Conservation (phyloP, 1,140 invertebrate genomes). For the Microplitis demolitor region DNA sequence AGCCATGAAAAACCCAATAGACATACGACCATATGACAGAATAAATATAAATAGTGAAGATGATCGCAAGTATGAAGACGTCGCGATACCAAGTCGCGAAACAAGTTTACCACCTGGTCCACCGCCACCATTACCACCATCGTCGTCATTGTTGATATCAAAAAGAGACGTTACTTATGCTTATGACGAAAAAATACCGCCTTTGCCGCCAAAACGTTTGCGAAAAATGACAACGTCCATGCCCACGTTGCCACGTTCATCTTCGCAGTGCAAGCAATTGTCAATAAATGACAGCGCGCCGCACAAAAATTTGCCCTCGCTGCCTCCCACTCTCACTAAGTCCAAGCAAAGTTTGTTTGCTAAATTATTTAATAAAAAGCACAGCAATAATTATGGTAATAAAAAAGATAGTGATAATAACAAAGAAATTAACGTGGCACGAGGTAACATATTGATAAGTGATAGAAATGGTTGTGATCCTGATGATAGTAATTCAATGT, state of each 20-base stretch:
- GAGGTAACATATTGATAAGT: neutral
- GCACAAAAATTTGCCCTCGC: constrained; percentile 52
- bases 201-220: constrained; percentile 77
- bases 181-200: constrained; percentile 71
- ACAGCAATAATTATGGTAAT: too few relatives aligned
- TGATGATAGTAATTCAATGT: constrained; percentile 33
- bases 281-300: constrained; percentile 40
- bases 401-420: constrained; percentile 29
- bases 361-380: constrained; percentile 66
- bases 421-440: constrained; percentile 53
- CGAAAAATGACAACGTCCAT: constrained; percentile 65
- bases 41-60: constrained; percentile 59
- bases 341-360: constrained; percentile 70
- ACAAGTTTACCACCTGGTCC: constrained; percentile 25
- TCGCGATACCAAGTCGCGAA: constrained; percentile 36
- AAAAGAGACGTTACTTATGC: constrained; percentile 60
- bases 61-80: constrained; percentile 65
- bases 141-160: neutral
- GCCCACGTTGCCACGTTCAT: constrained; percentile 51
- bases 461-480: constrained; percentile 33
- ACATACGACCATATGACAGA: constrained; percentile 28
- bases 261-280: constrained; percentile 42
- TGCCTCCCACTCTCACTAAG: constrained; percentile 59
- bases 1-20: constrained; percentile 82
- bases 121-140: constrained; percentile 38